Conservation (phyloP, 92 coral and sea anemone species). For the Siderastrea siderea region DNA sequence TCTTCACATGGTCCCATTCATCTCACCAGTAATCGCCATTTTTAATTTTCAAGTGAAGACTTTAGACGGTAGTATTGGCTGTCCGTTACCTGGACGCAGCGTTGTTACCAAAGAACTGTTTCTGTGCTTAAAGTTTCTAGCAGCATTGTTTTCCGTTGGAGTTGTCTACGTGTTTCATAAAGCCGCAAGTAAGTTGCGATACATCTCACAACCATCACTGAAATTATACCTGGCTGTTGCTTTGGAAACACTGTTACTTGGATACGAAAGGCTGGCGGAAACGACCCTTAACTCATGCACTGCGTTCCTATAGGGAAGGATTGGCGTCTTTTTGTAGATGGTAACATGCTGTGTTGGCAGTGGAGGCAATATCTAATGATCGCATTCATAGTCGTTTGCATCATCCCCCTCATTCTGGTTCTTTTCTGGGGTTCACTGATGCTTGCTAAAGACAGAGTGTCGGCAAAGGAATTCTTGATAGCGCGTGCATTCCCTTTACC, state of each 20-base stretch:
- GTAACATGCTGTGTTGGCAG: conserved; percentile 62
- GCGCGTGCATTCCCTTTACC: conserved; percentile 43
- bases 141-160: conserved; percentile 22
- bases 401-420: conserved; percentile 47
- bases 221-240: conserved; percentile 33
- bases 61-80: conserved; percentile 27
- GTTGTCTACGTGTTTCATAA: conserved; percentile 33
- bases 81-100: conserved; percentile 73
- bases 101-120: conserved; percentile 68
- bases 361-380: conserved; percentile 62
- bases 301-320: conserved; percentile 41
- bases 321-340: conserved; percentile 47
- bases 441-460: conserved; percentile 34
- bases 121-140: conserved; percentile 40
- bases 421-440: conserved; percentile 56
- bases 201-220: conserved; percentile 4
- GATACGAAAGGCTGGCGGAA: conserved; percentile 61
- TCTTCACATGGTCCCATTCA: conserved; percentile 12
- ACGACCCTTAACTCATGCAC: conserved; percentile 61
- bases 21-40: conserved; percentile 33
- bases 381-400: conserved; percentile 6
- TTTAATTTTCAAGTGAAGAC: conserved; percentile 57
- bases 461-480: conserved; percentile 46
- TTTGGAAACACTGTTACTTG: conserved; percentile 54
- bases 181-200: background rate